Base-by-base conservation (phyloP, 2,113 vertebrate genomes). In the Paedocypris sp. region DNA sequence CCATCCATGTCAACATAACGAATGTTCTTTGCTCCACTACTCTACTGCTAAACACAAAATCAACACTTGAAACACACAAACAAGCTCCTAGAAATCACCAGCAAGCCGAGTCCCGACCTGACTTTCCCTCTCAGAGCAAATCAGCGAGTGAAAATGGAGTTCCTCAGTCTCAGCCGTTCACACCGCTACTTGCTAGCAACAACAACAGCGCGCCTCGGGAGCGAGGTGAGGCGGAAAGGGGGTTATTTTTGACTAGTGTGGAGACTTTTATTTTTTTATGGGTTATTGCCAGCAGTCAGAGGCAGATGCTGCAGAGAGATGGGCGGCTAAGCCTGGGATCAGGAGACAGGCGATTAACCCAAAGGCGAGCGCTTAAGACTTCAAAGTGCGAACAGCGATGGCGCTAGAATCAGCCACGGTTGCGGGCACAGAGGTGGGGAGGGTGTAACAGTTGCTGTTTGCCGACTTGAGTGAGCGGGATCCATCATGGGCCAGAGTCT, bases 341-440 rank as follows among this genome's bases (percentile, higher is more conserved):
- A 82, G 71, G 54, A 69, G 74, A 70, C 74, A 72, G 68, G 70
- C 78, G 80, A 82, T 84, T 83, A 85, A 77, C 62, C 77, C 69
- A 75, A 79, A 83, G 79, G 78, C 77, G 58, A 70, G 76, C 61
- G 77, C 80, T 83, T 83, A 81, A 79, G 79, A 80, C 81, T 76
- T 83, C 78, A 84, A 80, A 85, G 81, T 82, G 77, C 79, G 81
- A 75, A 67, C 35, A 43, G 59, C 60, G 50, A 39, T 23, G 18
- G 11, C 10, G 15, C 68, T 67, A 48, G 36, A 61, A 13, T 45
- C 68, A 68, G 47, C 48, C 42, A 52, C 28, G 32, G 29, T 57
- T 60, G 12, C 16, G 49, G 47, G 39, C 39, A 65, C 36, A 39
- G 49, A 61, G 33, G 18, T 41, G 28, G 35, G 32, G 46, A 25